phyloP scores from a whole-genome alignment of 2,797 vertebrate species.

The Sylvia borin region DNA sequence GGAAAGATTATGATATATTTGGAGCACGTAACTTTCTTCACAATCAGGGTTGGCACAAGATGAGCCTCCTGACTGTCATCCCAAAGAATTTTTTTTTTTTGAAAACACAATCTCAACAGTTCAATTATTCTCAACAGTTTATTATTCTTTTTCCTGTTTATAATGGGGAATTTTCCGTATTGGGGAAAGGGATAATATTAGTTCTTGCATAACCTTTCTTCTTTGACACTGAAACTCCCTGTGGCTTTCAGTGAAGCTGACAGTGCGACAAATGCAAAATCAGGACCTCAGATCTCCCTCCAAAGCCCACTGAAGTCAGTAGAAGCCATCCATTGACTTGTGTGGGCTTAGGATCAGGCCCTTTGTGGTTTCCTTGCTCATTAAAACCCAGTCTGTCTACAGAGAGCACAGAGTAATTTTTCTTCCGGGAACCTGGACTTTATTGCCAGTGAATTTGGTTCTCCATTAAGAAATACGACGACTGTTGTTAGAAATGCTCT shows the following conservation, averaged over 20 bases:
- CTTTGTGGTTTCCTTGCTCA: neutral
- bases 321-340: neutral
- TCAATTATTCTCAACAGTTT: neutral
- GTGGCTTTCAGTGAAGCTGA: neutral
- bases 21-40: neutral
- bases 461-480: slow-evolving; percentile 22
- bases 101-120: neutral
- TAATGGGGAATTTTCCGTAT: neutral
- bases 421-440: neutral
- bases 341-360: neutral
- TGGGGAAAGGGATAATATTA: neutral
- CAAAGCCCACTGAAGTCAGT: neutral
- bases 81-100: neutral
- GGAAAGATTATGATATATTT: neutral
- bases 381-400: slow-evolving; percentile 18
- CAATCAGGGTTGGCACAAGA: neutral
- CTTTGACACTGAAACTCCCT: neutral
- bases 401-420: slow-evolving; percentile 11
- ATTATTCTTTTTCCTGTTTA: neutral
- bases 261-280: neutral
- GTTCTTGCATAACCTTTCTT: neutral
- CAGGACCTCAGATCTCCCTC: neutral
- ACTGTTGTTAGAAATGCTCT: slow-evolving; percentile 23
- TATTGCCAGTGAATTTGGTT: slow-evolving; percentile 29
- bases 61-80: neutral